Conservation (phyloP, 1,140 invertebrate species). For the Phthorimaea operculella region DNA sequence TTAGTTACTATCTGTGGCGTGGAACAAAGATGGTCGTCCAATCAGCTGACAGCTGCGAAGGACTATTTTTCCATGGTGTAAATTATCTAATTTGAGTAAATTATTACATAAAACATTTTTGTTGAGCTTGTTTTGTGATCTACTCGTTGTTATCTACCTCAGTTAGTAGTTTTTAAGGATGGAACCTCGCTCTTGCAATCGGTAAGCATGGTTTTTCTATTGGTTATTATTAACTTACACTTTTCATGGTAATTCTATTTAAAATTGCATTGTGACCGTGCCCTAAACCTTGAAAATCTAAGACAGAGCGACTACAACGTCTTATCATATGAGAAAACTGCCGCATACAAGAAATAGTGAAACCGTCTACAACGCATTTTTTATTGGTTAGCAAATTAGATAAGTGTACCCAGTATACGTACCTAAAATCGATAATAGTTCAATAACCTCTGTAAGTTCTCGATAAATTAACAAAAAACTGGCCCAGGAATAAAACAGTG, state of each 20-base stretch:
- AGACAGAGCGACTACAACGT: background rate
- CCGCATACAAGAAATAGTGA: background rate
- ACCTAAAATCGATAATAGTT: too few relatives aligned
- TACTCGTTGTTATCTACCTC: conserved; percentile 15
- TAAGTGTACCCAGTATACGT: too few relatives aligned
- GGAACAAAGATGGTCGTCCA: conserved; percentile 17
- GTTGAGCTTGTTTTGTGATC: conserved; percentile 17
- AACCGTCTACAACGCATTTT: too few relatives aligned
- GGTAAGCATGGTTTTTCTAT: conserved; percentile 16
- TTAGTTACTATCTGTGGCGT: too few relatives aligned
- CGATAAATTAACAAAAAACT: too few relatives aligned
- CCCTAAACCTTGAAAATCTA: conserved; percentile 12
- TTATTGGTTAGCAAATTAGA: too few relatives aligned
- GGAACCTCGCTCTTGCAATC: conserved; percentile 7
- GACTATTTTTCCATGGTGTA: conserved; percentile 52
- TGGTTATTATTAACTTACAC: too few relatives aligned
- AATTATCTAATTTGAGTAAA: conserved; percentile 43
- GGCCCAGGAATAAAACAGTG: too few relatives aligned
- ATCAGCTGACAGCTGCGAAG: conserved; percentile 55
- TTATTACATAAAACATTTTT: conserved; percentile 61
- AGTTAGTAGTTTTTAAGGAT: background rate
- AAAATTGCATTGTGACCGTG: conserved; percentile 6
- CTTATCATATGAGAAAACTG: background rate
- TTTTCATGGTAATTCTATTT: background rate
- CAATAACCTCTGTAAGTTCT: too few relatives aligned